phyloP scores from a whole-genome alignment of 2,113 vertebrate genomes.

The Spilogale gracilis region DNA sequence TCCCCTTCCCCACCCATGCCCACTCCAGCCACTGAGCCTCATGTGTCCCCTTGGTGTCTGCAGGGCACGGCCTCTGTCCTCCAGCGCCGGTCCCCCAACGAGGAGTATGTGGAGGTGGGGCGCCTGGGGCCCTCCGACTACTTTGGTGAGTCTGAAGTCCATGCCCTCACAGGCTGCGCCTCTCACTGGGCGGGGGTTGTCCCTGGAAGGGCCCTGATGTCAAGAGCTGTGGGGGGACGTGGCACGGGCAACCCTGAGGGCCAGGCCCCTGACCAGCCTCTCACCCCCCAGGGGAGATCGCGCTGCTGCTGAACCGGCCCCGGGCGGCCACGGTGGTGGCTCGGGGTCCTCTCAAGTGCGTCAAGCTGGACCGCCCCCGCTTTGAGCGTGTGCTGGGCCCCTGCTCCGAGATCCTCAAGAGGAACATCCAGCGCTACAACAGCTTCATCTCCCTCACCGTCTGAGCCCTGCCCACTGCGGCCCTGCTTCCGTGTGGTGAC shows the following conservation, averaged over 20 bases:
- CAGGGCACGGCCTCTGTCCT: slow-evolving; percentile 98
- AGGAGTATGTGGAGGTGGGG: slow-evolving; percentile 98
- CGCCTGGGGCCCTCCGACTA: slow-evolving; percentile 98
- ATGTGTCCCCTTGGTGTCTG: not conserved
- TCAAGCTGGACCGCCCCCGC: slow-evolving; percentile 97
- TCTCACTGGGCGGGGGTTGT: not conserved
- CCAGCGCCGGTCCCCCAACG: slow-evolving; percentile 96
- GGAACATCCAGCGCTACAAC: slow-evolving; percentile 99
- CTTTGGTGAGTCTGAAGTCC: slow-evolving; percentile 92
- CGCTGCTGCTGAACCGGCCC: slow-evolving; percentile 95
- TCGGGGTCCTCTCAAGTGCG: slow-evolving; percentile 95
- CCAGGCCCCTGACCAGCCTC: not conserved
- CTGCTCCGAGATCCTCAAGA: slow-evolving; percentile 98
- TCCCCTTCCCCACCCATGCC: too few species aligned
- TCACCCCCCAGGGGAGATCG: slow-evolving; percentile 93
- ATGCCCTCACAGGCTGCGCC: not conserved
- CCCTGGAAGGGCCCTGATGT: not conserved
- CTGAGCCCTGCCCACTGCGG: slow-evolving; percentile 78
- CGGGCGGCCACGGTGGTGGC: slow-evolving; percentile 97
- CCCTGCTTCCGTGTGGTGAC: not conserved
- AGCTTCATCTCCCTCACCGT: slow-evolving; percentile 99
- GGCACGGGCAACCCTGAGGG: not conserved
- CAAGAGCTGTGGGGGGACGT: not conserved
- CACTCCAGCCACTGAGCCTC: not conserved
- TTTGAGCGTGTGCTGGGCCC: slow-evolving; percentile 98